Base-by-base conservation (phyloP, 2,113 vertebrate species). In the Salvelinus namaycush region DNA sequence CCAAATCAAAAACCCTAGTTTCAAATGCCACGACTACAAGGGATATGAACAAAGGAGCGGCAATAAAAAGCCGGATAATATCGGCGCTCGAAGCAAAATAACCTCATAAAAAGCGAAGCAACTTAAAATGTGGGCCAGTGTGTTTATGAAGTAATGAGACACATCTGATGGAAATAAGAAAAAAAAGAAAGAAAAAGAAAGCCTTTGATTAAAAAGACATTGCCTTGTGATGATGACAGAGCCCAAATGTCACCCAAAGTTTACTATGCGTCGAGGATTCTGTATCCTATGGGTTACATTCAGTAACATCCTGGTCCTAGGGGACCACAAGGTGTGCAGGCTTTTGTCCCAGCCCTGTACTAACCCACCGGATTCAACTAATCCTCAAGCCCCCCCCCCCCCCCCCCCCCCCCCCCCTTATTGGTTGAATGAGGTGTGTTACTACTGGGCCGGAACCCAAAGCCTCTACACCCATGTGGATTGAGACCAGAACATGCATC, bases 131-230 rank as follows among this genome's bases (percentile, higher is more conserved):
- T 85, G 83, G 83, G 81, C 73, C 81, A 74, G 72, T 84, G 72
- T 77, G 83, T 86, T 81, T 84, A 76, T 78, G 75, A 85, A 87
- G 86, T 88, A 89, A 92, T 89, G 90, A 88, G 82, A 91, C 90
- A 88, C 82, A 79, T 77, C 85, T 90, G 89, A 91, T 91, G 88
- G 90, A 89, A 73, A 84, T 82, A 84, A 88, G 86, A 77, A 79
- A 79, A 7, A 34, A 9, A 85, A 88, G 85, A 77, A 79, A 79
- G 34, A 34, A 9, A 44, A 44, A 0, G 9, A 44, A 44, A 44
- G 39, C 9, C 81, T 88, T 84, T 88, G 87, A 89, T 90, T 89
- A 80, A 81, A 89, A 84, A 39, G 83, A 85, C 85, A 83, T 51
- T 1, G 80, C 4, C 51, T 88, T 84, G 82, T 90, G 84, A 87